Conservation (phyloP, 2,113 vertebrate species). For the Acanthisitta chloris region DNA sequence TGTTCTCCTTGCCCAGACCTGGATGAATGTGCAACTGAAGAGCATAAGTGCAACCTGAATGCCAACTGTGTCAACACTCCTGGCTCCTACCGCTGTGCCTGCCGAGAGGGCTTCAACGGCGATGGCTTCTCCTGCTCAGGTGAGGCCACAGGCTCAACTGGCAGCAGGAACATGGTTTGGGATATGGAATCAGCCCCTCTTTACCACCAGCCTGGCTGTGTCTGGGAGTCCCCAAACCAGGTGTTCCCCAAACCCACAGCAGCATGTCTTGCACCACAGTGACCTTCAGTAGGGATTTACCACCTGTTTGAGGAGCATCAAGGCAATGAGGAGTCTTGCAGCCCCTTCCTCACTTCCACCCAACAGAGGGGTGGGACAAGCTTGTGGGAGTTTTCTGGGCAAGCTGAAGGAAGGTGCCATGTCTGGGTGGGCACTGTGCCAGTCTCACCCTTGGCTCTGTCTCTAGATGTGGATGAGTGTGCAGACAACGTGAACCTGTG, state of each 20-base stretch:
- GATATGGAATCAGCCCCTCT: neutral
- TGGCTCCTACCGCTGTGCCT: slow-evolving; percentile 88
- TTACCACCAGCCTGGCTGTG: neutral
- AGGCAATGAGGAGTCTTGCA: neutral
- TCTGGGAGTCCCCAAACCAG: neutral
- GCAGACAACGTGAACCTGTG: slow-evolving; percentile 89
- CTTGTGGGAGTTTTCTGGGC: neutral
- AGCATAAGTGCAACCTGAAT: slow-evolving; percentile 86
- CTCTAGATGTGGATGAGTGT: slow-evolving; percentile 89
- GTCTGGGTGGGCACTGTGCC: accelerated
- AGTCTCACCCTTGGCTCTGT: neutral
- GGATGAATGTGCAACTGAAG: slow-evolving; percentile 85
- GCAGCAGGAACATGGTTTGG: neutral
- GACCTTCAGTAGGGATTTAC: neutral
- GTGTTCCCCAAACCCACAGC: neutral
- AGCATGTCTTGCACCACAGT: neutral
- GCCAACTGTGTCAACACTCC: slow-evolving; percentile 89
- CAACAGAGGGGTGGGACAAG: neutral
- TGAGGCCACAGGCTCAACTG: neutral
- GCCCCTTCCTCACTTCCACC: neutral
- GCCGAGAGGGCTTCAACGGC: slow-evolving; percentile 86
- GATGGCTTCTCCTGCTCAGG: slow-evolving; percentile 89
- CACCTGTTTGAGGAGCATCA: neutral
- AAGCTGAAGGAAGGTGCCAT: neutral
- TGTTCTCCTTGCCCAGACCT: slow-evolving; percentile 72